Evolutionary conservation across 2,888 invertebrate genomes (phyloP), one percentile per base, ranked within the genome.

Genomic region (Hydroisotoma schaefferi): DNA sequence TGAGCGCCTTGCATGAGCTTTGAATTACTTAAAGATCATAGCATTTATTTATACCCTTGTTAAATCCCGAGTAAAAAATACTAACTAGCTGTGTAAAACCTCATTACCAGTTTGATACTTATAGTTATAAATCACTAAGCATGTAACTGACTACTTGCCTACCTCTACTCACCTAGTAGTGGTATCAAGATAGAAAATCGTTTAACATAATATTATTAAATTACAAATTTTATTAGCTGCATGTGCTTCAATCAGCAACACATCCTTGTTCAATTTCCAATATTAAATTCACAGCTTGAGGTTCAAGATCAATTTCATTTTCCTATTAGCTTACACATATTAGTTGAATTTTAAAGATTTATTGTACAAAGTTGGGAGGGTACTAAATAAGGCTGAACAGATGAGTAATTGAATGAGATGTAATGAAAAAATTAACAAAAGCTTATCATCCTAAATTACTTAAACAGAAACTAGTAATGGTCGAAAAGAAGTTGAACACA

Each of bases 181-280:
- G n/a, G n/a, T n/a, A n/a, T n/a, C n/a, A n/a, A 40, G 40, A 40
- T 40, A 20, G 46, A 23, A 46, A 46, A 46, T 20, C 46, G 25
- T 46, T 46, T 46, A 46, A 22, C 38, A 53, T 53, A n/a, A n/a
- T n/a, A 53, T 53, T 53, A 53, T 53, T 53, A 53, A 53, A 53
- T 53, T 53, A 53, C 53, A 40, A 40, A 40, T 53, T 53, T 53
- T 53, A 53, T 53, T 53, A 53, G 53, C 53, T 53, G 53, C 53
- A 53, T 53, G 53, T 53, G 53, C 23, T 53, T 53, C 53, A 53
- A 53, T 40, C 33, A 52, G 23, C 52, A 52, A 37, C 52, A 37
- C 33, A 52, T 52, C 52, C 52, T 23, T 28, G 48, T 48, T 48
- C 48, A 27, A 48, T 48, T 48, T 20, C 28, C 48, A 28, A 48